phyloP scores from a whole-genome alignment of 1,140 invertebrate genomes.

The Aphis craccivora region DNA sequence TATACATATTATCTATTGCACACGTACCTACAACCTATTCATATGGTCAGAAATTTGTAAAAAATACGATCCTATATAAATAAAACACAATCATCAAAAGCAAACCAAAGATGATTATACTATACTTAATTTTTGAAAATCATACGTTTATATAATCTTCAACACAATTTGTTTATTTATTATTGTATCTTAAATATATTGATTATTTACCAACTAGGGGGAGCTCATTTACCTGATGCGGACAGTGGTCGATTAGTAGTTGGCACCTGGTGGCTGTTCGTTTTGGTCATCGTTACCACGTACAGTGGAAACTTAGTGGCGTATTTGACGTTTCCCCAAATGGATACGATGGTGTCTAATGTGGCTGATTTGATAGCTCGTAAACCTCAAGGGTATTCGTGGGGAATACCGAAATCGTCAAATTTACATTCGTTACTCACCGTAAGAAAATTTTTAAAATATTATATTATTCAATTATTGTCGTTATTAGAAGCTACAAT shows the following conservation, averaged over 20 bases:
- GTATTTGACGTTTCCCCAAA: conserved; percentile 90
- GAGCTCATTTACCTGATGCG: conserved; percentile 81
- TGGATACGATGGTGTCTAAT: conserved; percentile 78
- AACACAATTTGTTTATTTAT: not conserved
- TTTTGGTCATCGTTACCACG: conserved; percentile 87
- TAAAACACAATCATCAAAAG: not conserved
- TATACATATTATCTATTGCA: too few species aligned
- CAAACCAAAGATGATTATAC: not conserved
- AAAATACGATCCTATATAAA: not conserved
- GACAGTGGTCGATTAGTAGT: conserved; percentile 88
- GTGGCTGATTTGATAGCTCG: conserved; percentile 75
- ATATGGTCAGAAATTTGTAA: not conserved
- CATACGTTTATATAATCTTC: too few species aligned
- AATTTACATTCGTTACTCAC: conserved; percentile 76
- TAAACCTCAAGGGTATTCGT: conserved; percentile 70
- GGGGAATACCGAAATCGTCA: conserved; percentile 78
- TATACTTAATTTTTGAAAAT: not conserved
- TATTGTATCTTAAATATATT: not conserved
- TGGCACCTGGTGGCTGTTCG: conserved; percentile 92
- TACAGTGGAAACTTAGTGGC: conserved; percentile 93
- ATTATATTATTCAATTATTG: too few species aligned
- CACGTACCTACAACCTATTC: too few species aligned
- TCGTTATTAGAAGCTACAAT: too few species aligned
- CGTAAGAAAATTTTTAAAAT: conserved; percentile 62
- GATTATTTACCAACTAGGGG: conserved; percentile 68